Percentiles rank a stretch among this genome's conserved stretches.
Evolutionary conservation across 2,797 vertebrate species (phyloP).

Genomic region (Salmo trutta): DNA sequence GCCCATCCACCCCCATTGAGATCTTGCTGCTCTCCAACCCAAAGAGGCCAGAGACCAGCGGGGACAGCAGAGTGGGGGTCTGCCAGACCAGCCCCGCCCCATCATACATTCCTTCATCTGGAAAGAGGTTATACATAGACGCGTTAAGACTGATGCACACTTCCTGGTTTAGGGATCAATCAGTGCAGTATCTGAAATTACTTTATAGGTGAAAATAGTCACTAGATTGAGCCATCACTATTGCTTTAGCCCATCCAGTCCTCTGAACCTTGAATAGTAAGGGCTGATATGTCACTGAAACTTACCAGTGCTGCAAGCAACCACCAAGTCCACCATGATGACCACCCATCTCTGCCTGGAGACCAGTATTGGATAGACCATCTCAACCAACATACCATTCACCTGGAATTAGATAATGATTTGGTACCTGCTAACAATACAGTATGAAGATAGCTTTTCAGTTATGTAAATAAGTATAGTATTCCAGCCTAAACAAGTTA

Average conservation of each 20-base stretch:
- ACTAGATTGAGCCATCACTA: not conserved
- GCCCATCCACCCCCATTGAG: constrained; percentile 47
- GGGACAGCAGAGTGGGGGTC: constrained; percentile 50
- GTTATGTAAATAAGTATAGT: too few species aligned
- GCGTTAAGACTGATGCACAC: not conserved
- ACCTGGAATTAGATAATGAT: constrained; percentile 41
- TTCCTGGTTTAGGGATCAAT: not conserved
- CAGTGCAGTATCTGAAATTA: not conserved
- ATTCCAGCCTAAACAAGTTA: too few species aligned
- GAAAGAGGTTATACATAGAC: not conserved
- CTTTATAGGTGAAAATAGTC: not conserved
- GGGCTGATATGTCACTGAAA: not conserved
- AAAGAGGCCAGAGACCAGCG: constrained; percentile 3
- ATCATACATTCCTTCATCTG: constrained; percentile 47
- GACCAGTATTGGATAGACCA: constrained; percentile 66
- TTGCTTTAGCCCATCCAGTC: not conserved
- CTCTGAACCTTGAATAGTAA: not conserved
- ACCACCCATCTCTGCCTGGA: constrained; percentile 78
- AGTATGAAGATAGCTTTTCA: too few species aligned
- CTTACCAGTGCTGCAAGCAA: constrained; percentile 76
- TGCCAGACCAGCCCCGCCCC: constrained; percentile 50
- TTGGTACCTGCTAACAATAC: not conserved
- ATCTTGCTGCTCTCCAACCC: constrained; percentile 4
- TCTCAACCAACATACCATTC: constrained; percentile 58
- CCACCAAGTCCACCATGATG: constrained; percentile 75